Evolutionary conservation across 2,113 vertebrate species (phyloP).

Genomic region (Sebastes schlegelii): DNA sequence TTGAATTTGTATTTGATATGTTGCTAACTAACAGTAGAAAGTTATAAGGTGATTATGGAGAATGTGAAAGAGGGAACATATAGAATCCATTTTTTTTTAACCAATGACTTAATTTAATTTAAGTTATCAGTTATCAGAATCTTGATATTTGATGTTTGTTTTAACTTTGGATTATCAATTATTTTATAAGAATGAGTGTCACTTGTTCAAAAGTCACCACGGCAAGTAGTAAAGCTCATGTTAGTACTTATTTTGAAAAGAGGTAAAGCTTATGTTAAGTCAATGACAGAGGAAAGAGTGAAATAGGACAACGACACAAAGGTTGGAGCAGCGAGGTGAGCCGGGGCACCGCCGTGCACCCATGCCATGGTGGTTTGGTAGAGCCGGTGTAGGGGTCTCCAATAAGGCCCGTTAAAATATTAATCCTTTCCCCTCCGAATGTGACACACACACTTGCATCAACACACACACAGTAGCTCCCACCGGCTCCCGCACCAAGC

Average conservation of each 20-base stretch:
- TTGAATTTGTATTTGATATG: background rate
- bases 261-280: background rate
- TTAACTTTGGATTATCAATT: background rate
- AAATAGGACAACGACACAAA: slow-evolving; percentile 35
- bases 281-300: background rate
- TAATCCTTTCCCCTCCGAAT: slow-evolving; percentile 78
- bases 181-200: background rate
- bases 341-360: slow-evolving; percentile 26
- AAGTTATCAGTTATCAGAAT: background rate
- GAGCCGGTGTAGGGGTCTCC: slow-evolving; percentile 79
- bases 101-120: background rate
- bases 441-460: slow-evolving; percentile 53
- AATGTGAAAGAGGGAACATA: background rate
- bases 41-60: background rate
- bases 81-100: background rate
- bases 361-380: slow-evolving; percentile 68
- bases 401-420: slow-evolving; percentile 85
- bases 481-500: slow-evolving; percentile 73
- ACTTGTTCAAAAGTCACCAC: background rate
- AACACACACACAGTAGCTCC: slow-evolving; percentile 72
- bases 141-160: slow-evolving; percentile 14
- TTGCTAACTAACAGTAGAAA: background rate
- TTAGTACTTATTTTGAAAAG: background rate
- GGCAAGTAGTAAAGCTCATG: background rate
- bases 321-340: slow-evolving; percentile 50